These are phyloP conservation scores for Micoletzkya japonica DNA, from an alignment of 2,888 invertebrate species.

Conservation along the genomic window DNA sequence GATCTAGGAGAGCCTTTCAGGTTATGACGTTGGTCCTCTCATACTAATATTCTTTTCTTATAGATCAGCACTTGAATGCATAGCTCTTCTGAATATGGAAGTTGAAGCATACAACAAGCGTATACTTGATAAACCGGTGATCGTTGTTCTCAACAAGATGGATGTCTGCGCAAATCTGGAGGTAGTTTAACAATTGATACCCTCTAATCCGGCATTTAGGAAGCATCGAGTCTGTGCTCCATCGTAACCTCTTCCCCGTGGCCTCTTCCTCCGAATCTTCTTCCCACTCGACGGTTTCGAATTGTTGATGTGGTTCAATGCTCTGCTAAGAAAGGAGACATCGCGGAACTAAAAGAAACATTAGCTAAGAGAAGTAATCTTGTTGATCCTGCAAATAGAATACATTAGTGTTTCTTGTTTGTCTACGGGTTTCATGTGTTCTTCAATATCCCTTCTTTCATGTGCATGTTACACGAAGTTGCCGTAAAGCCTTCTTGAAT, in stretches of 20 bases:
- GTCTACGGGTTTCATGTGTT: too few relatives aligned
- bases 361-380: slow-evolving; percentile 22
- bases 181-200: slow-evolving; percentile 30
- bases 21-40: slow-evolving; percentile 30
- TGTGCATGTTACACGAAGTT: too few relatives aligned
- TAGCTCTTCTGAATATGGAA: slow-evolving; percentile 54
- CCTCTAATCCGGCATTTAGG: not conserved
- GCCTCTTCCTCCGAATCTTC: slow-evolving; percentile 35
- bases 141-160: slow-evolving; percentile 54
- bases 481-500: too few relatives aligned
- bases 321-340: slow-evolving; percentile 43
- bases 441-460: too few relatives aligned
- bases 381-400: not conserved
- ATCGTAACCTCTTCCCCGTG: not conserved
- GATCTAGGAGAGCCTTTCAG: slow-evolving; percentile 49
- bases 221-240: not conserved
- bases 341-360: slow-evolving; percentile 39
- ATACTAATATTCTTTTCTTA: slow-evolving; percentile 21
- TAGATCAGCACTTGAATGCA: slow-evolving; percentile 51
- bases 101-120: slow-evolving; percentile 48
- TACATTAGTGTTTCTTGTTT: not conserved
- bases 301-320: slow-evolving; percentile 46
- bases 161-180: slow-evolving; percentile 41
- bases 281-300: slow-evolving; percentile 41
- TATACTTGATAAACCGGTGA: slow-evolving; percentile 46